Conservation (phyloP, 1,140 invertebrate species). For the Drosophila melanogaster region Release_6_plus_ISO1_MT NT_037436.4:1251001-1251500, state of each 20-base stretch:
- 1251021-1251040: constrained; percentile 64
- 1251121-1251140: constrained; percentile 65
- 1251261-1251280: constrained; percentile 56
- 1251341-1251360: constrained; percentile 47
- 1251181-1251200: constrained; percentile 70
- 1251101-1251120: constrained; percentile 68
- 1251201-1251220: constrained; percentile 67
- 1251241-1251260: constrained; percentile 61
- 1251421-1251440: constrained; percentile 73
- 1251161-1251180: constrained; percentile 67
- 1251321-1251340: constrained; percentile 53
- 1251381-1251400: constrained; percentile 73
- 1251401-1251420: constrained; percentile 73
- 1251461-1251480: constrained; percentile 74
- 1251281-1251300: constrained; percentile 37
- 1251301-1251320: constrained; percentile 40
- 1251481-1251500: constrained; percentile 65
- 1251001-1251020: constrained; percentile 74
- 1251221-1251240: constrained; percentile 69
- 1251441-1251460: constrained; percentile 76
- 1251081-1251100: constrained; percentile 73
- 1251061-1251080: constrained; percentile 51
- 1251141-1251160: constrained; percentile 72
- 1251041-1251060: constrained; percentile 70
- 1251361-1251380: constrained; percentile 58